Conservation (phyloP, 2,888 invertebrate species). For the Acronicta aceris region DNA sequence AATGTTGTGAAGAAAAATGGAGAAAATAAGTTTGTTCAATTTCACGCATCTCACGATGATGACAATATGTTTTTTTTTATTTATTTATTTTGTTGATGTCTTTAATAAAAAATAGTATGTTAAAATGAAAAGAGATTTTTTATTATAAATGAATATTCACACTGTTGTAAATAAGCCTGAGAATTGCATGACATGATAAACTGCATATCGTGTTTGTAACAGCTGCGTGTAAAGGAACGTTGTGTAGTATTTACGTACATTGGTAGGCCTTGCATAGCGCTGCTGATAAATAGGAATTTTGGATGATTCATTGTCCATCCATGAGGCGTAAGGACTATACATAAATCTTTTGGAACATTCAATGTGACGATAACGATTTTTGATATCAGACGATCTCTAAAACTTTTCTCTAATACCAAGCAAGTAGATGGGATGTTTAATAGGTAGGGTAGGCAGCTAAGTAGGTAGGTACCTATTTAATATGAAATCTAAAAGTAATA, state of each 20-base stretch:
- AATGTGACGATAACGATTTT: conserved; percentile 23
- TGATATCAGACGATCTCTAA: conserved; percentile 11
- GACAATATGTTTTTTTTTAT: not conserved
- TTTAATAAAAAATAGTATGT: no score
- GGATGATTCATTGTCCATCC: conserved; percentile 75
- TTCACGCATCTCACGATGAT: conserved; percentile 42
- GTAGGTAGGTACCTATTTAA: no score
- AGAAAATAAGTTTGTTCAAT: conserved; percentile 51
- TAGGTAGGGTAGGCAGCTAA: no score
- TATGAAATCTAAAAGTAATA: no score
- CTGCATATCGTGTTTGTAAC: not conserved
- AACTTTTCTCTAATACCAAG: no score
- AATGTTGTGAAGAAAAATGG: conserved; percentile 50
- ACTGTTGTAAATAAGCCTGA: not conserved
- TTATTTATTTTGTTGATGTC: not conserved
- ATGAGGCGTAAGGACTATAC: conserved; percentile 22
- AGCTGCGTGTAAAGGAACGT: conserved; percentile 46
- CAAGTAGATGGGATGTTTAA: no score
- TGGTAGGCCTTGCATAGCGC: conserved; percentile 49
- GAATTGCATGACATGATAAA: not conserved
- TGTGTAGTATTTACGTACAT: conserved; percentile 23
- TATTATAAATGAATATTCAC: no score
- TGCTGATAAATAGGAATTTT: conserved; percentile 72
- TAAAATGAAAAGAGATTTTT: no score
- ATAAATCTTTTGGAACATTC: conserved; percentile 40